phyloP scores from a whole-genome alignment of 2,113 vertebrate genomes.

The Salvelinus fontinalis region DNA sequence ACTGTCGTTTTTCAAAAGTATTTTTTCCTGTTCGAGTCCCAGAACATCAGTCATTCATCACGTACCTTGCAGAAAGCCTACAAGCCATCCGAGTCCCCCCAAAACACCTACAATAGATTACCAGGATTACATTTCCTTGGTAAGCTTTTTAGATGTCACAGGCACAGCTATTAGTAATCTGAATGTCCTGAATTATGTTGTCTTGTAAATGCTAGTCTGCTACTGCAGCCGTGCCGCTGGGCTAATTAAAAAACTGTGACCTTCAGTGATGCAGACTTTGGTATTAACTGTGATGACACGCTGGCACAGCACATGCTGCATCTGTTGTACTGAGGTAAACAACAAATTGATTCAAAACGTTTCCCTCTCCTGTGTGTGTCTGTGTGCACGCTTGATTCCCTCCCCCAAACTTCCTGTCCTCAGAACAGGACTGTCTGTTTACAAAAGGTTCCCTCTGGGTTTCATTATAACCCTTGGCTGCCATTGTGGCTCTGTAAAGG shows the following conservation, averaged over 20 bases:
- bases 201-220: neutral
- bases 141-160: neutral
- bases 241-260: neutral
- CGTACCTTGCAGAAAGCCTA: neutral
- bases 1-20: no score
- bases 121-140: neutral
- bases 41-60: neutral
- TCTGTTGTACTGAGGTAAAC: neutral
- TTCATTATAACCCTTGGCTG: neutral
- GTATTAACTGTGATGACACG: neutral
- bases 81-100: neutral
- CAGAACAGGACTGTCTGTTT: neutral
- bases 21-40: no score
- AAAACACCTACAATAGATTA: neutral
- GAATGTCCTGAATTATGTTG: neutral
- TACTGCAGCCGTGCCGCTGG: neutral
- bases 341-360: neutral
- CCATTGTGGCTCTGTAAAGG: neutral
- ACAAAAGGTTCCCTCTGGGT: neutral
- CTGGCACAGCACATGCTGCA: neutral
- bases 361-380: neutral
- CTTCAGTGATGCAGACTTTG: neutral
- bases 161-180: no score
- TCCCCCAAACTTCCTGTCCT: neutral
- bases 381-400: neutral